Percentiles rank a stretch among this genome's conserved stretches.
phyloP scores from a whole-genome alignment of 2,113 vertebrate species.

The Oreotrochilus melanogaster region DNA sequence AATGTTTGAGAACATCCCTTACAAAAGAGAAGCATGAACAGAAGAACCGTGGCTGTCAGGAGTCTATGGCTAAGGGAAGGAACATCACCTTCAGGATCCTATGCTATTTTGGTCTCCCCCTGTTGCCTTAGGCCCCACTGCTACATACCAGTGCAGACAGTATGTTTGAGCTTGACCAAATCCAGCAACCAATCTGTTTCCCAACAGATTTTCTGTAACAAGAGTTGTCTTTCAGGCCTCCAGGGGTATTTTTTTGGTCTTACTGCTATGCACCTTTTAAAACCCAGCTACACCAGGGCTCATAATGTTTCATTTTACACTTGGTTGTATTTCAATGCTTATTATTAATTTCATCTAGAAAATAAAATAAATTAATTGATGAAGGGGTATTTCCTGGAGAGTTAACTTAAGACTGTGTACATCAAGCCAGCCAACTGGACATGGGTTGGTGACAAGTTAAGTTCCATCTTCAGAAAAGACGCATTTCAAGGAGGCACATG shows the following conservation, averaged over 20 bases:
- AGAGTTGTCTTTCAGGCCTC: neutral
- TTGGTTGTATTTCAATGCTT: neutral
- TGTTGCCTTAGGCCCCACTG: neutral
- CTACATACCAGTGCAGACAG: neutral
- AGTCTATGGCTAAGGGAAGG: neutral
- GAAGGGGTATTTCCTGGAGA: neutral
- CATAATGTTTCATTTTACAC: neutral
- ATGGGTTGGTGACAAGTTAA: neutral
- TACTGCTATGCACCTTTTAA: neutral
- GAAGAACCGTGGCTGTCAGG: neutral
- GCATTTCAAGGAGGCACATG: neutral
- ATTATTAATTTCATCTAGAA: neutral
- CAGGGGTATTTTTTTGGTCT: neutral
- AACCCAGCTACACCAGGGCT: neutral
- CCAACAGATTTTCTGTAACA: neutral
- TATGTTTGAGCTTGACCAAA: neutral
- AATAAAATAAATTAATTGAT: neutral
- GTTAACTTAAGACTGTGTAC: neutral
- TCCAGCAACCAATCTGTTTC: neutral
- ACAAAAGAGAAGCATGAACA: neutral
- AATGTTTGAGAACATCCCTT: slow-evolving; percentile 53
- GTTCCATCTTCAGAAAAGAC: neutral
- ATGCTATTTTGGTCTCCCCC: slow-evolving; percentile 19
- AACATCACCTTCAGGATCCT: slow-evolving; percentile 16
- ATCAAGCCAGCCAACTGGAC: neutral